Evolutionary conservation across 1,140 invertebrate species (phyloP), one percentile per base, ranked within the genome.

Genomic region (Eumeta japonica): DNA sequence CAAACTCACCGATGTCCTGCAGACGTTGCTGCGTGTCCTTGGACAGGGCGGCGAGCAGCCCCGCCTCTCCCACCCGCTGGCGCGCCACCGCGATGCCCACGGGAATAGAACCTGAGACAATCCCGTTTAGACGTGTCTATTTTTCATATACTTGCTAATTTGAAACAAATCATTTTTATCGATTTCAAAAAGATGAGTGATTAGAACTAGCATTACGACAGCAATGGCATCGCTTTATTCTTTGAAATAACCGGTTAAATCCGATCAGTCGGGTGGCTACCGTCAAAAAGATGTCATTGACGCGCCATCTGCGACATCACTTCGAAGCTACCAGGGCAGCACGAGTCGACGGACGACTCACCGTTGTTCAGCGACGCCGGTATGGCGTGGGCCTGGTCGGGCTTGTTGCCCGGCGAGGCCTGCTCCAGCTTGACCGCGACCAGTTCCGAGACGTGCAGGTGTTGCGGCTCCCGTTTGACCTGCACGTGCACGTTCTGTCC

Each of bases 71-170:
- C 30, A 84, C 80, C 52, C 89, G 79, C 61, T 92, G 89, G 45
- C 88, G 77, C 20, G 89, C 89, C 43, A 92, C 87, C 11, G 89
- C 89, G 52, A 92, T 91, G 28, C 90, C 90, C 49, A 92, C 86
- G 41, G 88, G 88, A 58, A 90, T 89, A n/a, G 81, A 80, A 55
- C 77, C 80, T 80, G 49, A 7, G 35, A 43, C 28, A 15, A 12
- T 36, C n/a, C n/a, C n/a, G 31, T 3, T 12, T 20, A 17, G 14
- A 3, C 18, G 19, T 11, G 13, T 16, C 2, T 37, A 10, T n/a
- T 32, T 20, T 16, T 18, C n/a, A n/a, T n/a, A n/a, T n/a, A n/a
- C n/a, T n/a, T n/a, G n/a, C n/a, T n/a, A n/a, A n/a, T n/a, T n/a
- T n/a, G n/a, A n/a, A n/a, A n/a, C n/a, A n/a, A n/a, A n/a, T n/a